A percentile compares a stretch with the other conserved stretches of the same genome.
Evolutionary conservation across 2,888 invertebrate species (phyloP).

Genomic region (Prenolepis imparis): DNA sequence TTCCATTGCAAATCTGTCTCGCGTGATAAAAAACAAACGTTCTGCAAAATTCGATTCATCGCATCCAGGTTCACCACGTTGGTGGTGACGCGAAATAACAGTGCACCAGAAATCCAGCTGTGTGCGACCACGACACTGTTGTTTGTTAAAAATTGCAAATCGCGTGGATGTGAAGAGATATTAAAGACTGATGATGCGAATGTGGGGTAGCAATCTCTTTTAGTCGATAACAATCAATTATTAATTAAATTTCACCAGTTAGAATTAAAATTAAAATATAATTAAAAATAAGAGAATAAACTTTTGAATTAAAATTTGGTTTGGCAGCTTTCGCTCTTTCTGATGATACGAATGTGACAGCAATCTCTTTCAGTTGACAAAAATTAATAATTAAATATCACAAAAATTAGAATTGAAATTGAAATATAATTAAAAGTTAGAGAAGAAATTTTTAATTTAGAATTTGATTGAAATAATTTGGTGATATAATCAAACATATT

Average conservation of each 20-base stretch:
- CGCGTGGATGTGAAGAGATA: background rate
- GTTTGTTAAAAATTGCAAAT: slow-evolving; percentile 4
- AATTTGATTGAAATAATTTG: background rate
- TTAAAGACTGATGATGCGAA: background rate
- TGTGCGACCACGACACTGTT: slow-evolving; percentile 1
- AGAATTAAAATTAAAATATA: background rate
- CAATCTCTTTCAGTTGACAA: background rate
- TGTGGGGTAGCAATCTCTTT: background rate
- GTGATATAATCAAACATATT: background rate
- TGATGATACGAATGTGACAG: background rate
- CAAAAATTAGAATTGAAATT: background rate
- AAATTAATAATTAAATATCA: background rate
- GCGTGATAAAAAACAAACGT: slow-evolving; percentile 47
- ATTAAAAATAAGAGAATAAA: background rate
- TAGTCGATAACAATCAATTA: background rate
- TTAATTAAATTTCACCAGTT: background rate
- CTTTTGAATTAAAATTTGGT: background rate
- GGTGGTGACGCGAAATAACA: slow-evolving; percentile 43
- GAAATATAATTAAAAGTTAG: background rate
- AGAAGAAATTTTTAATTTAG: background rate
- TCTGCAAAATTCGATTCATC: slow-evolving; percentile 26
- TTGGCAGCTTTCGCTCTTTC: too few species aligned
- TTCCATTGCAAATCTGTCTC: slow-evolving; percentile 49
- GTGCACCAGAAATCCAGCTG: slow-evolving; percentile 23
- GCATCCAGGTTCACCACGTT: background rate